Evolutionary conservation across 2,797 vertebrate species (phyloP).

Genomic region (Tragelaphus eurycerus): DNA sequence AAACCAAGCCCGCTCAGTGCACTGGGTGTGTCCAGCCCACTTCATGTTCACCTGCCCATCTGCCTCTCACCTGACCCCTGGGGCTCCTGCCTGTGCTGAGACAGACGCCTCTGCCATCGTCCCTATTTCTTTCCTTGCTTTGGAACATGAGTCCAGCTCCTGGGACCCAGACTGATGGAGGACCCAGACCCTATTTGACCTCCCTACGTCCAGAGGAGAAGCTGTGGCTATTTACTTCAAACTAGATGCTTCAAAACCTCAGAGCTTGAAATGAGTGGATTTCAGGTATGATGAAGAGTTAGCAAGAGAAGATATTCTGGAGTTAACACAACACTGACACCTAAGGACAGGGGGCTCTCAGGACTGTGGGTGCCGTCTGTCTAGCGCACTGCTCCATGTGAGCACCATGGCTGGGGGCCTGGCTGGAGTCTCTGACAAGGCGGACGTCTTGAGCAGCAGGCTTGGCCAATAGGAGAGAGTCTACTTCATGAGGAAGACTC

Average conservation of each 20-base stretch:
- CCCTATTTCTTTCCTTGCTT: background rate
- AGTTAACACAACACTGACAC: background rate
- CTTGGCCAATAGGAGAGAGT: background rate
- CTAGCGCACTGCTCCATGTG: rapidly evolving
- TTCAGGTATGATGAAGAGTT: background rate
- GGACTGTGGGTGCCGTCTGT: rapidly evolving
- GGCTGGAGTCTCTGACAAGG: background rate
- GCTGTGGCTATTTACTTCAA: no score
- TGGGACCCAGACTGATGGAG: background rate
- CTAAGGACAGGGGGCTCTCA: background rate
- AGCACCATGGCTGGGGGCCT: rapidly evolving
- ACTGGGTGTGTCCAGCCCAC: background rate
- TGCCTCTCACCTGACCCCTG: background rate
- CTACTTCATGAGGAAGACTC: background rate
- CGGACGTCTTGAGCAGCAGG: background rate
- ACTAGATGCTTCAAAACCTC: background rate
- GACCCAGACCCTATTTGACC: background rate
- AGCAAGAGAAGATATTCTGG: background rate
- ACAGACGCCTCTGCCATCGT: background rate
- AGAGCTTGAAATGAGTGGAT: background rate
- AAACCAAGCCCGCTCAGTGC: rapidly evolving
- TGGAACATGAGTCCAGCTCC: background rate
- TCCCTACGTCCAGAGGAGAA: background rate
- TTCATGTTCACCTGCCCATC: rapidly evolving
- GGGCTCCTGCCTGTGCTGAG: background rate